Base-by-base conservation (phyloP, 2,888 invertebrate genomes). In the Zele albiditarsus region DNA sequence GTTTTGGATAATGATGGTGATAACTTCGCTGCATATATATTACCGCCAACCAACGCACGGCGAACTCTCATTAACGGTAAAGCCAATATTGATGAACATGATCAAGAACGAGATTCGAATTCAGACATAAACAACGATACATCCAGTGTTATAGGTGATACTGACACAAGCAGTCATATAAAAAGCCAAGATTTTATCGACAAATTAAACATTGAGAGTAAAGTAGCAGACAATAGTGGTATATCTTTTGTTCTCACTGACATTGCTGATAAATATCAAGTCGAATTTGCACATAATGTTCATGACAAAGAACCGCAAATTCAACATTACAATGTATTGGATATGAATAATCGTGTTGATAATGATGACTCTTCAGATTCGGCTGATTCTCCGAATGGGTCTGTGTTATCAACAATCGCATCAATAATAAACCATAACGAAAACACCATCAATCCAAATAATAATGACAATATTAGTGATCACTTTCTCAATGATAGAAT, bases 61-160 rank as follows among this genome's bases (percentile, higher is more conserved):
- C 79, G 80, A 62, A 85, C 84, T 23, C 79, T 87, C 33, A 81
- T 85, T 5, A 86, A 86, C 57, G 86, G 84, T 5, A 73, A 66
- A 42, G 25, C 66, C n/a, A 77, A 74, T 76, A 62, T 77, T 58
- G 78, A 74, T 42, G 72, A 76, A 12, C 62, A 75, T 63, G 77
- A 79, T 70, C 73, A 72, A 1, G 82, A 84, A 33, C 75, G 80
- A 4, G 82, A 85, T 60, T 75, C 71, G 6, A 80, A 79, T 71
- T 76, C 81, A 14, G 84, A 85, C 58, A 75, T 73, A 4, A 82
- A 79, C 27, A 86, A 87, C 31, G 86, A 86, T 10, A 79, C 82
- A 1, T 81, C 81, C 70, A 85, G 84, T 63, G 73, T 83, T 57
- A 78, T 73, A n/a, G 83, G 81, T 49, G 84, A 85, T 16, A 6